A percentile compares a stretch with the other conserved stretches of the same genome.
phyloP scores from a whole-genome alignment of 2,113 vertebrate genomes.

The Eolophus roseicapilla region DNA sequence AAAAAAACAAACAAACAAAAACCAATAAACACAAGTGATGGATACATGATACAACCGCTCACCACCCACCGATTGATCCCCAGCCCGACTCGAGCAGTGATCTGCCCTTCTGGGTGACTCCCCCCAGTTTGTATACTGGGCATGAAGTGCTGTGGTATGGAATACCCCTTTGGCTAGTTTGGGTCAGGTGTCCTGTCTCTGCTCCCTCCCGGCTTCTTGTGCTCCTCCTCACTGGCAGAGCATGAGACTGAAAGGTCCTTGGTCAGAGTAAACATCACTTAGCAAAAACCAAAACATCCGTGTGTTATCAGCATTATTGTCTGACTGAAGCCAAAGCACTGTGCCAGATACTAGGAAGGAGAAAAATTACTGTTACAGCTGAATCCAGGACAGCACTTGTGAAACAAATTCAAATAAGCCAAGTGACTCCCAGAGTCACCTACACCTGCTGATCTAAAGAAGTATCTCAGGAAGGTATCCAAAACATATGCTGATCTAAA shows the following conservation, averaged over 20 bases:
- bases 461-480: too few relatives aligned
- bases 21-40: not conserved
- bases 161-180: not conserved
- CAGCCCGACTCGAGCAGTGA: not conserved
- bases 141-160: not conserved
- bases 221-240: not conserved
- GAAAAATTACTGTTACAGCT: too few relatives aligned
- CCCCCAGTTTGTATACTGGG: not conserved
- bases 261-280: not conserved
- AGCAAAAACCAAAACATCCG: not conserved
- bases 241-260: not conserved
- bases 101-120: not conserved
- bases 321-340: too few relatives aligned
- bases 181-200: not conserved
- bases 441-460: too few relatives aligned
- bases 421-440: too few relatives aligned
- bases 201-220: not conserved
- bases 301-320: too few relatives aligned
- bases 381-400: too few relatives aligned
- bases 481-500: too few relatives aligned
- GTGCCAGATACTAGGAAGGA: too few relatives aligned
- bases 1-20: not conserved
- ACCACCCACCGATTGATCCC: not conserved
- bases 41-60: not conserved
- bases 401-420: too few relatives aligned